Conservation (phyloP, 2,113 vertebrate species). For the Dunckerocampus dactyliophorus region DNA sequence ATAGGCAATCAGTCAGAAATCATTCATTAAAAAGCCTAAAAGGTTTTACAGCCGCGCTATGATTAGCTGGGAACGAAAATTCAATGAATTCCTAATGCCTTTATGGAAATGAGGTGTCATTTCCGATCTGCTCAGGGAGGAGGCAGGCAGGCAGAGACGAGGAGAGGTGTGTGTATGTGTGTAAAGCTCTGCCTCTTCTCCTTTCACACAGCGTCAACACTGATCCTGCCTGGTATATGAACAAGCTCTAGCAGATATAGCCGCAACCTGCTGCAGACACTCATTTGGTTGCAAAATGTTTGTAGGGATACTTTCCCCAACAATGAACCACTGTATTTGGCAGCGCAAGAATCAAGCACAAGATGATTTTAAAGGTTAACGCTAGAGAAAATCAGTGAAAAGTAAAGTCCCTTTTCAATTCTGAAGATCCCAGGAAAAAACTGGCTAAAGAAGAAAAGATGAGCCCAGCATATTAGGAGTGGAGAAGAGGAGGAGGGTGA, state of each 20-base stretch:
- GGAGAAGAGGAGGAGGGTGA: conserved; percentile 29
- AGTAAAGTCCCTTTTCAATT: neutral
- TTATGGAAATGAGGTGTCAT: conserved; percentile 99
- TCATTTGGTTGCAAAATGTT: conserved; percentile 18
- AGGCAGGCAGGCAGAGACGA: conserved; percentile 58
- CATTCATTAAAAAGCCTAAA: conserved; percentile 99
- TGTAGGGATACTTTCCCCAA: conserved; percentile 10
- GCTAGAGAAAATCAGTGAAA: neutral
- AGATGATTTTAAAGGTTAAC: neutral
- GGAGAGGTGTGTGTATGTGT: conserved; percentile 22
- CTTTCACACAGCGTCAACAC: conserved; percentile 38
- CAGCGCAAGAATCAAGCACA: neutral
- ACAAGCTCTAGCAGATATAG: conserved; percentile 31
- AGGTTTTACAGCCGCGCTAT: conserved; percentile 92
- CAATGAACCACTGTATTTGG: neutral
- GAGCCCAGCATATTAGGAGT: conserved; percentile 19
- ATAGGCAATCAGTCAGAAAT: conserved; percentile 99
- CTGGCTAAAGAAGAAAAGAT: conserved; percentile 18
- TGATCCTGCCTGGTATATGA: conserved; percentile 45
- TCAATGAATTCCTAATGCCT: conserved; percentile 99
- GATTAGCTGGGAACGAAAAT: conserved; percentile 97
- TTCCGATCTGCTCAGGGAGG: conserved; percentile 83
- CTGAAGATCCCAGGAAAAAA: conserved; percentile 28
- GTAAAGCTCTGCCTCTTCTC: conserved; percentile 34
- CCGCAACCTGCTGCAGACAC: conserved; percentile 26